Evolutionary conservation across 2,888 invertebrate species (phyloP), one percentile per base, ranked within the genome.

Genomic region (Hoplodrina ambigua): DNA sequence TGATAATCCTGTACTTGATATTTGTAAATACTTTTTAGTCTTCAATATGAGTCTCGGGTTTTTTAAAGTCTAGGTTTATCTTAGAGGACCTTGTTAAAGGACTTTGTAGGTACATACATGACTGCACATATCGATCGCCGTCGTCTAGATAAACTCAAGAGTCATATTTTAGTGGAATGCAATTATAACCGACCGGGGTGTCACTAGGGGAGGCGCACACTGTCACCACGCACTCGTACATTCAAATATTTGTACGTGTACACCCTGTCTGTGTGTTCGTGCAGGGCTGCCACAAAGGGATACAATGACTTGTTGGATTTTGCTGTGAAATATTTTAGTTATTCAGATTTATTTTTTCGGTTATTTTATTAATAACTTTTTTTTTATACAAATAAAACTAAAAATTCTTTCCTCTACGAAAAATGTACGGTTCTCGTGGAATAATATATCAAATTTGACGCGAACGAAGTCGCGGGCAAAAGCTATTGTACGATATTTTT

Each of bases 161-260:
- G 90, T 92, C 91, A 94, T 94, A 94, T 93, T 94, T 95, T 94
- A 93, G 91, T 88, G 93, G 94, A 95, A 95, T 95, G 95, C 94
- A 95, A 95, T 95, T 94, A 95, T 93, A 94, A 91, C 90, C 74
- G 87, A 86, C 80, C 62, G 86, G 87, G 92, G 92, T 92, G 92
- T 92, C 89, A 89, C 84, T 79, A 88, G 90, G 93, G 92, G 91
- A 86, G 87, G 80, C 80, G 49, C 88, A 88, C 91, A 91, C 85
- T 86, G 85, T 86, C 85, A 85, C 85, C 81, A 83, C 85, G 78
- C 87, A 88, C 89, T 84, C 90, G 83, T 88, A 92, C 92, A 93
- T 89, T 90, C 89, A 90, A 92, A 93, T 93, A 87, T 89, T 85
- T 87, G 85, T 87, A 83, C 78, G 80, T n/a, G n/a, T 87, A 86